Evolutionary conservation across 2,113 vertebrate species (phyloP), one percentile per base, ranked within the genome.

Genomic region (Formicarius rufipectus): DNA sequence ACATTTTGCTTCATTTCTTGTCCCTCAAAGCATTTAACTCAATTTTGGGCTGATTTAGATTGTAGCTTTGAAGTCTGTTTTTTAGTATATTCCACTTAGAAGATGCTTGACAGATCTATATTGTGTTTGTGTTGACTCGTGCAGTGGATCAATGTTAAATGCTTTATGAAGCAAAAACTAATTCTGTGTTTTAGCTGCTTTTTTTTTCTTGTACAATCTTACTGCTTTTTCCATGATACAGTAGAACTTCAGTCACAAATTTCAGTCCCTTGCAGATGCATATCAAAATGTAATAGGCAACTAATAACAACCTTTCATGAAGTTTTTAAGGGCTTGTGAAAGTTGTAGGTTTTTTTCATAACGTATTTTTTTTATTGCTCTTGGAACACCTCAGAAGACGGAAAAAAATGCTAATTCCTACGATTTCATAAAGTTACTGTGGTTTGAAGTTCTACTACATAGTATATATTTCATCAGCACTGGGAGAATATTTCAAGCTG

Each of bases 161-260:
- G 95, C 95, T 97, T 96, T 95, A 78, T 94, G 95, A 97, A 97
- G 92, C 96, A 96, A 96, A 96, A 93, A 13, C 19, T 83, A 68
- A 44, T 64, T 83, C 39, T 67, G 14, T 84, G 52, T 74, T 91
- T 90, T 67, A 64, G 35, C 14, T 56, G 50, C 17, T 23, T 40
- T 81, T 58, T 59, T 88, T 90, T 67, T 15, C 69, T 56, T 67
- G 25, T 59, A 22, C 25, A 50, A 8, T 71, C 31, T 84, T 88
- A 59, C 28, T 53, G 85, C 88, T 85, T 86, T 85, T 88, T 67
- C 71, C 42, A 47, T 84, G 37, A 68, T 21, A 62, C 23, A 37
- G 90, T 92, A 94, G 93, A 96, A 96, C 92, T 96, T 96, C 89
- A 84, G 25, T 88, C 82, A 80, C 90, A 75, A 55, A n/a, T 92